Evolutionary conservation across 2,797 vertebrate species (phyloP).

Genomic region (Esox lucius): DNA sequence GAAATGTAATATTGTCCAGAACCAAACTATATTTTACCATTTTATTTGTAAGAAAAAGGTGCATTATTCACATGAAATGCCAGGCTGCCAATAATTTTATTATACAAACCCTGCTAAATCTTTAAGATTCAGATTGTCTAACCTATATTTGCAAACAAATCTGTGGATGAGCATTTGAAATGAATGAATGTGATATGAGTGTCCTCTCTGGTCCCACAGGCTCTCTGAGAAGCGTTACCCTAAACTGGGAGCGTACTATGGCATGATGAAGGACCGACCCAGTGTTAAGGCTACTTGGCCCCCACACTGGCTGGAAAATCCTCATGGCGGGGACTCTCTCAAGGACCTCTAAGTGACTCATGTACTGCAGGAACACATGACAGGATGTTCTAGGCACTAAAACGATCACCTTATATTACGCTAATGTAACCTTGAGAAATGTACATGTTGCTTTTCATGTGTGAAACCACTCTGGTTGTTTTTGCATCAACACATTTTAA

Average conservation of each 20-base stretch:
- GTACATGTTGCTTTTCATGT: background rate
- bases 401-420: background rate
- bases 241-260: slow-evolving; percentile 66
- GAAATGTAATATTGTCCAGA: too few species aligned
- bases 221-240: slow-evolving; percentile 62
- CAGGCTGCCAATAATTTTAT: too few species aligned
- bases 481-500: too few species aligned
- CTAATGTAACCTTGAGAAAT: background rate
- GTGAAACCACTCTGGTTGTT: too few species aligned
- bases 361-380: background rate
- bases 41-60: too few species aligned
- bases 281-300: slow-evolving; percentile 72
- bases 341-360: slow-evolving; percentile 61
- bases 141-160: too few species aligned
- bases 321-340: slow-evolving; percentile 31
- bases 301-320: slow-evolving; percentile 61
- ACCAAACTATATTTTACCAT: too few species aligned
- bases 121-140: too few species aligned
- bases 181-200: background rate
- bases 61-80: too few species aligned
- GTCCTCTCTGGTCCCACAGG: slow-evolving; percentile 36
- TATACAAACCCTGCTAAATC: too few species aligned
- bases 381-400: background rate
- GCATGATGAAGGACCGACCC: slow-evolving; percentile 63
- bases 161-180: too few species aligned